Evolutionary conservation across 2,888 invertebrate genomes (phyloP).

Genomic region (Agrotis segetum): DNA sequence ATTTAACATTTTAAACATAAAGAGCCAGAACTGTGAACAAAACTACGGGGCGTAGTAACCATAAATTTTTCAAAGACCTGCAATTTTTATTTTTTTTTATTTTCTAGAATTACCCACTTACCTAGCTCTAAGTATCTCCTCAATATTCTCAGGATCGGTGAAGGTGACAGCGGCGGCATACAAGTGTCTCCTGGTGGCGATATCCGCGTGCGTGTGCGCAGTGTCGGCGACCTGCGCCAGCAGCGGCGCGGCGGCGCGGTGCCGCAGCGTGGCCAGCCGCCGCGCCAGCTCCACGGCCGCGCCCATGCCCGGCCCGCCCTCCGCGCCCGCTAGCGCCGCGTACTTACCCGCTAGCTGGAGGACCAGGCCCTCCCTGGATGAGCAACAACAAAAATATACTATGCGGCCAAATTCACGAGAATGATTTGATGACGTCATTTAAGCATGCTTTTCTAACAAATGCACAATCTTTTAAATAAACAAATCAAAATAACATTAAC

Average conservation of each 20-base stretch:
- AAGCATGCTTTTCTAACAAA: too few species aligned
- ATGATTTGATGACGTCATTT: too few species aligned
- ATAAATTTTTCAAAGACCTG: too few species aligned
- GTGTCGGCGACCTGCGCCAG: constrained; percentile 71
- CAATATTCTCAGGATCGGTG: constrained; percentile 64
- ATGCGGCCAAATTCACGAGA: too few species aligned
- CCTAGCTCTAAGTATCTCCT: constrained; percentile 73
- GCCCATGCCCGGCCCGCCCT: constrained; percentile 74
- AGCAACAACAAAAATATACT: too few species aligned
- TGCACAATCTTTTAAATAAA: not conserved
- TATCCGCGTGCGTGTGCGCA: constrained; percentile 76
- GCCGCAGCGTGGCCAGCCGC: constrained; percentile 70
- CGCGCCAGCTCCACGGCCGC: constrained; percentile 74
- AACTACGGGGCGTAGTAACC: too few species aligned
- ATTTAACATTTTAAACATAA: too few species aligned
- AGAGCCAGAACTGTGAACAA: too few species aligned
- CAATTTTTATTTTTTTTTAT: too few species aligned
- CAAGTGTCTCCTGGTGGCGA: constrained; percentile 70
- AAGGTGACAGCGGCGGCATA: constrained; percentile 77
- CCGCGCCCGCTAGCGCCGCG: constrained; percentile 71
- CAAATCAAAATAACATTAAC: too few species aligned
- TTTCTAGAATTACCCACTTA: too few species aligned
- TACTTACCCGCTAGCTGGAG: constrained; percentile 72
- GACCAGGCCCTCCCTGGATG: constrained; percentile 69
- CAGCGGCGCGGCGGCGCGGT: constrained; percentile 69